Percentiles rank a stretch among this genome's conserved stretches.
These are phyloP conservation scores for Zoanthus sociatus DNA, from an alignment of 92 coral and sea anemone genomes.

Conservation along the genomic window DNA sequence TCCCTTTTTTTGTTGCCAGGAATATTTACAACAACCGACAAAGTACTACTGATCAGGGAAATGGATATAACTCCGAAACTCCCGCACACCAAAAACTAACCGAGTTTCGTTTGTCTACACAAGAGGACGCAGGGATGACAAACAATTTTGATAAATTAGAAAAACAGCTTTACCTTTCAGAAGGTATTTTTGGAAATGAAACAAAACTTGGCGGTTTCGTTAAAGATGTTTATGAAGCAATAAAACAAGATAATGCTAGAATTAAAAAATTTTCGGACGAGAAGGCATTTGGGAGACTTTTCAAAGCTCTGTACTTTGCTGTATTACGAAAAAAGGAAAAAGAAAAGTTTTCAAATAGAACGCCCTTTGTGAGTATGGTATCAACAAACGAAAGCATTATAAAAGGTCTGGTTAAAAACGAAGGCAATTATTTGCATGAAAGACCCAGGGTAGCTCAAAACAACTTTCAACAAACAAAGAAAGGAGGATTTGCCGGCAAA, in stretches of 20 bases:
- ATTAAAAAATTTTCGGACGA: constrained; percentile 12
- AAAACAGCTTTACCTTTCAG: constrained; percentile 26
- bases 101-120: not conserved
- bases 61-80: not conserved
- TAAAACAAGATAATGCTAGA: constrained; percentile 32
- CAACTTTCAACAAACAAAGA: not conserved
- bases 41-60: not conserved
- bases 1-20: not conserved
- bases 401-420: not conserved
- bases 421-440: not conserved
- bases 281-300: constrained; percentile 38
- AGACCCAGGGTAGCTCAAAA: not conserved
- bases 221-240: constrained; percentile 22
- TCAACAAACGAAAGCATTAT: not conserved
- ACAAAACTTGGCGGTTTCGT: constrained; percentile 23
- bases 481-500: not conserved
- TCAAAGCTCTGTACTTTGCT: constrained; percentile 30
- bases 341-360: not conserved
- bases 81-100: not conserved
- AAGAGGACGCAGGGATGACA: not conserved
- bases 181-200: constrained; percentile 5
- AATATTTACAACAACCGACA: constrained; percentile 20
- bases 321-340: not conserved
- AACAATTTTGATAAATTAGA: constrained; percentile 20
- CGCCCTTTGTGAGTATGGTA: constrained; percentile 7